phyloP scores from a whole-genome alignment of 1,140 invertebrate species.

The Megalopta genalis region DNA sequence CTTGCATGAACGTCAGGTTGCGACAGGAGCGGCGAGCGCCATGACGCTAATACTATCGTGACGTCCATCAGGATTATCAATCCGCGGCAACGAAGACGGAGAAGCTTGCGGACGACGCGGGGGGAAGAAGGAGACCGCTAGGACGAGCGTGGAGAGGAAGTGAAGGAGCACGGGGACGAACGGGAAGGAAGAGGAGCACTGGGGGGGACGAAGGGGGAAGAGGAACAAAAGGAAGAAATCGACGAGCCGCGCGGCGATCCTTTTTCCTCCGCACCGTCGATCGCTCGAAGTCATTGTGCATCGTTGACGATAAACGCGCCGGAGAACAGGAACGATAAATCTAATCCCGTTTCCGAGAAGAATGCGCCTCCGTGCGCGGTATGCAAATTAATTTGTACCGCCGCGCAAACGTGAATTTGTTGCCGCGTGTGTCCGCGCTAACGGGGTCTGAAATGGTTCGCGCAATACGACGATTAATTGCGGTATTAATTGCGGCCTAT shows the following conservation, averaged over 20 bases:
- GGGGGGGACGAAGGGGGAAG: background rate
- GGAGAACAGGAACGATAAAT: conserved; percentile 29
- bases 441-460: background rate
- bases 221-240: conserved; percentile 18
- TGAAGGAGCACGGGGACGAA: no score
- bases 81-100: conserved; percentile 58
- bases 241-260: conserved; percentile 25
- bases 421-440: background rate
- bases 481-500: no score
- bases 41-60: conserved; percentile 72
- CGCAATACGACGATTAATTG: no score
- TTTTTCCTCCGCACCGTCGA: conserved; percentile 7
- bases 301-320: conserved; percentile 32
- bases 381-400: conserved; percentile 45
- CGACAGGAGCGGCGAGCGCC: conserved; percentile 61
- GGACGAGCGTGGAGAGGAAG: background rate
- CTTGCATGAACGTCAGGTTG: conserved; percentile 52
- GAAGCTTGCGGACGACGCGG: conserved; percentile 12
- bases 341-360: conserved; percentile 20
- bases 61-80: conserved; percentile 74
- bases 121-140: background rate
- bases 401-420: conserved; percentile 11
- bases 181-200: background rate
- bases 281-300: conserved; percentile 36
- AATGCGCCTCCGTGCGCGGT: background rate